Evolutionary conservation across 2,113 vertebrate species (phyloP), one percentile per base, ranked within the genome.

Genomic region (Loxodonta africana): DNA sequence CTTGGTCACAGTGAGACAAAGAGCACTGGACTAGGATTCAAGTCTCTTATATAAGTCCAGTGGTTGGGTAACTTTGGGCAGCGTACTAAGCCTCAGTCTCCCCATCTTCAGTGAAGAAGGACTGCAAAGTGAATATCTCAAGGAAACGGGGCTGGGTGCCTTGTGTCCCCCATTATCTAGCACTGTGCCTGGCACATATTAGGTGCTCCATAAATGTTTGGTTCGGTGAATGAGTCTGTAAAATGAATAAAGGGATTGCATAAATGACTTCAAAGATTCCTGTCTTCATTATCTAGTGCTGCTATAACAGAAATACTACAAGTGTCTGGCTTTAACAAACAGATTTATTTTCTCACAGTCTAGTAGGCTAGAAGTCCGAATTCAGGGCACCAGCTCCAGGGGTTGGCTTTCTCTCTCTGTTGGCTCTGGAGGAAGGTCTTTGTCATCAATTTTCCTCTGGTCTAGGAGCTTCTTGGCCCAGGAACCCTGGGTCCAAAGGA

Each of bases 221-320:
- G 30, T 80, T 67, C n/a, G 83, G 88, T 83, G 83, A 86, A 83
- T 65, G 60, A 89, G 53, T 57, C 48, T 48, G 53, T 17, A 57
- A 57, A 57, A 57, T 17, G 83, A 82, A 87, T 65, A 48, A 85
- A 93, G 30, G 14, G 8, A 62, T 63, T 69, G 28, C 21, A 41
- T n/a, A 65, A 60, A 84, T 62, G 37, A 48, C 82, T 78, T 77
- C 37, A 46, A 78, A 93, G 5, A 3, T 46, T n/a, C 15, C 53
- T 57, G 53, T 57, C 53, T 57, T 57, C 8, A 12, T 57, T 57
- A 57, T 12, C 8, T 57, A 57, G 53, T 57, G 53, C 53, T 57
- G 53, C 53, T 57, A 4, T 57, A 57, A 57, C 53, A 57, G 12
- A 57, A 57, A 57, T 57, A 57, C 53, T 57, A 57, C 53, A 57